Percentiles rank a stretch among this genome's conserved stretches.
These are phyloP conservation scores for Agonopterix subpropinquella DNA, from an alignment of 2,888 invertebrate species.

Conservation along the genomic window DNA sequence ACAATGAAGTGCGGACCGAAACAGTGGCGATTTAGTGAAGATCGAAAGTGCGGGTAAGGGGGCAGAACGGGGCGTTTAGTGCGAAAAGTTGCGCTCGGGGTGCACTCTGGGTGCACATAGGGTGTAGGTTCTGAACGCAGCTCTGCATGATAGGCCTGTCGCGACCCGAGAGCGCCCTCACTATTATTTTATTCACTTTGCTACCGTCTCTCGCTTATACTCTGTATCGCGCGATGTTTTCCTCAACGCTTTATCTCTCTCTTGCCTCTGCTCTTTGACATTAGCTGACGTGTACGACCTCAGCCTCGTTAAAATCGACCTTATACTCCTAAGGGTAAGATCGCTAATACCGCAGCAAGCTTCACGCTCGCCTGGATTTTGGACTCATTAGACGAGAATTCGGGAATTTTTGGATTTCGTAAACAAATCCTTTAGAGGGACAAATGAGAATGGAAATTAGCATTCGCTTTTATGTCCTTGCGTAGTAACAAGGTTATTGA, in stretches of 20 bases:
- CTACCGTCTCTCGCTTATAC: not conserved
- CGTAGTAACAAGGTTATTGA: not conserved
- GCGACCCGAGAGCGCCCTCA: too few species aligned
- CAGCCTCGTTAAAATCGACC: constrained; percentile 34
- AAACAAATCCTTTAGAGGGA: constrained; percentile 47
- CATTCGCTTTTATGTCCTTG: not conserved
- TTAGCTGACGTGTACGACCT: constrained; percentile 52
- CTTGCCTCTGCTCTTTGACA: constrained; percentile 66
- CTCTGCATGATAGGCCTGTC: too few species aligned
- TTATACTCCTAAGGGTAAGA: constrained; percentile 33
- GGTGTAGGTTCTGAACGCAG: too few species aligned
- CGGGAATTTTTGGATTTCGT: constrained; percentile 61
- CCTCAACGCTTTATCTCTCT: constrained; percentile 63
- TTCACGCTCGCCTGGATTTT: constrained; percentile 42
- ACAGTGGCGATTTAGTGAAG: too few species aligned
- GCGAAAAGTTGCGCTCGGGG: too few species aligned
- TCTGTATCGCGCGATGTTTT: constrained; percentile 45
- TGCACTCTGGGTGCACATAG: too few species aligned
- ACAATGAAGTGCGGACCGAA: too few species aligned
- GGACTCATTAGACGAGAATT: constrained; percentile 61
- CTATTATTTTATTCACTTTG: too few species aligned
- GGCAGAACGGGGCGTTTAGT: too few species aligned
- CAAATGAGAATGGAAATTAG: constrained; percentile 23
- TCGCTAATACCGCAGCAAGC: constrained; percentile 24
- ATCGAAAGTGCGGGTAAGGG: too few species aligned